Base-by-base conservation (phyloP, 2,797 vertebrate genomes). In the Sebastes kiyomatsui region DNA sequence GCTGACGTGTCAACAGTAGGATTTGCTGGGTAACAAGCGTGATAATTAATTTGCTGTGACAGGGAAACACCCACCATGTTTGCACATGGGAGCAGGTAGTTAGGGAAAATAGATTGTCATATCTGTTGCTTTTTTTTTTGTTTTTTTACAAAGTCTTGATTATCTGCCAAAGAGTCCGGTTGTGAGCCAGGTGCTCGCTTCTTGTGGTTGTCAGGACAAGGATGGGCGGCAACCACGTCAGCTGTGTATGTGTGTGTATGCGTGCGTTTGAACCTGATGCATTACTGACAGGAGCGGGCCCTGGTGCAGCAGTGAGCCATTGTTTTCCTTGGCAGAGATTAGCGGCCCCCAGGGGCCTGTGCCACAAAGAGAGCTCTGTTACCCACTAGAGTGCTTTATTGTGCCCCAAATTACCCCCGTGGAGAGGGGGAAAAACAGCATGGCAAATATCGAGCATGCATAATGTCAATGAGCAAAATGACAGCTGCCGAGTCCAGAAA, bases 311-410 rank as follows among this genome's bases (percentile, higher is more conserved):
- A 95, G 95, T 93, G 95, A 95, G 94, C 95, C 94, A 97, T 98
- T 98, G 98, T 99, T 97, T 97, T 96, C 93, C 96, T 97, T 98
- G 97, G 97, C 97, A 97, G 96, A 95, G 95, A 95, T 96, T 90
- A 95, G 95, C 94, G 96, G 96, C 97, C 97, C 97, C 96, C 94
- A 95, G 96, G 97, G 97, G 96, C 96, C 87, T 88, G 80, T 92
- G 95, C 96, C 96, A 98, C 98, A 98, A 98, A 98, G 97, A 93
- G 94, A 93, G 96, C 97, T 97, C 97, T 98, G 97, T 98, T 98
- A 97, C 96, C 96, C 95, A 94, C 96, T 94, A 95, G 96, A 97
- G 97, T 95, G 95, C 96, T 84, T 96, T 95, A 97, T 98, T 98
- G 97, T 98, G 95, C 94, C 96, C 97, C 92, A 97, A 97, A 98